A percentile compares a stretch with the other conserved stretches of the same genome.
Conservation (phyloP, 2,113 vertebrate genomes). For the Mirza zaza region DNA sequence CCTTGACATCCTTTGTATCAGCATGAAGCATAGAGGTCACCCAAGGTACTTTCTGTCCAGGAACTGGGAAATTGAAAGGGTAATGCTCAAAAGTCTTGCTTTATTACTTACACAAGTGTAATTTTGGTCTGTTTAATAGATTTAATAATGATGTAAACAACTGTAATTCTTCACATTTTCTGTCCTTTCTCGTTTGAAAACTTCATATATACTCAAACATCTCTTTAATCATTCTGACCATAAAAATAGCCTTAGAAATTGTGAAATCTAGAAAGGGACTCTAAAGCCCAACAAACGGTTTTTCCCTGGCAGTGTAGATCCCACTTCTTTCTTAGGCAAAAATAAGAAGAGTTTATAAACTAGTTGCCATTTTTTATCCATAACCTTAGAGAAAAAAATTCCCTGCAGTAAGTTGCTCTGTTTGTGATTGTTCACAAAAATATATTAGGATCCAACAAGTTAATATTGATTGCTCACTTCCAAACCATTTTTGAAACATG, state of each 20-base stretch:
- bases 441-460: conserved; percentile 63
- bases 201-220: background rate
- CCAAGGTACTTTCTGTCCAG: background rate
- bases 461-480: conserved; percentile 66
- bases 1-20: background rate
- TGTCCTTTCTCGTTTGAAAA: background rate
- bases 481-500: conserved; percentile 68
- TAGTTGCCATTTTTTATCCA: conserved; percentile 22
- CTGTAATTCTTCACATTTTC: background rate
- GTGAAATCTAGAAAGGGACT: background rate
- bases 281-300: background rate
- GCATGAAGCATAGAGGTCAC: background rate
- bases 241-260: background rate
- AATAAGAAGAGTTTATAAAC: conserved; percentile 37
- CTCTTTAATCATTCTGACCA: conserved; percentile 10
- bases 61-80: background rate
- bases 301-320: background rate
- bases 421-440: conserved; percentile 65
- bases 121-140: conserved; percentile 15
- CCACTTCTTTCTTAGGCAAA: background rate
- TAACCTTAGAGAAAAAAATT: conserved; percentile 57
- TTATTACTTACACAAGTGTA: background rate
- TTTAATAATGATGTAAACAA: conserved; percentile 1
- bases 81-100: background rate
- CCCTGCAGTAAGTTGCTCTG: conserved; percentile 37